Base-by-base conservation (phyloP, 2,888 invertebrate species). In the Lithophane socia region DNA sequence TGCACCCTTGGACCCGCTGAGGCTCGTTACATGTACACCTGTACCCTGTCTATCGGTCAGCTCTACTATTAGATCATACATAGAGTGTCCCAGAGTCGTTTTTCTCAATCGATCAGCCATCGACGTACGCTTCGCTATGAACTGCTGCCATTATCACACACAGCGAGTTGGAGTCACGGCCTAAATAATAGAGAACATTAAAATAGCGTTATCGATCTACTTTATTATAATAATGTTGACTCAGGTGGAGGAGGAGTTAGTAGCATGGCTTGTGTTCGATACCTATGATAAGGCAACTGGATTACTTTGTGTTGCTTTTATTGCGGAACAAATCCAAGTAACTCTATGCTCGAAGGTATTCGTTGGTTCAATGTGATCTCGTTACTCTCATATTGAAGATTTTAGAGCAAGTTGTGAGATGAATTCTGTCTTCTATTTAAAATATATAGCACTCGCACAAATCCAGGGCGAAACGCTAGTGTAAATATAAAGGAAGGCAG, bases 401-500 rank as follows among this genome's bases (percentile, higher is more conserved):
- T 56, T 52, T 42, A 44, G 52, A 47, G 44, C 73, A 16, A n/a
- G 24, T 24, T 58, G 18, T 42, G 63, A 70, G 37, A 16, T 3
- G 21, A 60, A 63, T 66, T 42, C 66, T 70, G 66, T 70, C 83
- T 66, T n/a, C 37, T 58, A 29, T 21, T 42, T 65, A 44, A 74
- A 72, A 80, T 52, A 60, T 69, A 68, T 65, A 52, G 44, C 63
- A 70, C 24, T 54, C 2, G 21, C 52, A 37, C 65, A 76, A 75
- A 73, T 71, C 60, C 24, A 16, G n/a, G 16, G 10, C 1, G 18
- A 66, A 71, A 49, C 60, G 29, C 63, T 77, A 52, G 71, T 64
- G 66, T 60, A 83, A 77, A 85, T 77, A 75, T 82, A 84, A 72
- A 79, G 66, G 56, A 29, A 73, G 66, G 61, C 76, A 70, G 65